These are phyloP conservation scores for Galemys pyrenaicus DNA, from an alignment of 2,113 vertebrate genomes.

Conservation along the genomic window DNA sequence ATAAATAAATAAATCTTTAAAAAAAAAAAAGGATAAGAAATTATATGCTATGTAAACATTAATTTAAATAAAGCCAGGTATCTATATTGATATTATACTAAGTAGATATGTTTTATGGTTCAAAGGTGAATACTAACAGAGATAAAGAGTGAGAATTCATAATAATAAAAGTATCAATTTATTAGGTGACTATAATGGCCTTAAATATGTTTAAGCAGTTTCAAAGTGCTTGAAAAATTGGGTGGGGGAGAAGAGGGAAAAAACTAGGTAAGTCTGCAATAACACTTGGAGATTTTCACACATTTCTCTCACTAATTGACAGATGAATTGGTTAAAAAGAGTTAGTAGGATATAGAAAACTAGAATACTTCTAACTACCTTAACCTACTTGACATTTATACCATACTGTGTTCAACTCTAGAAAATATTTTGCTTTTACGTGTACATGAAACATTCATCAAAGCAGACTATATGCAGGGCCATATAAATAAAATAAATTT, in stretches of 20 bases:
- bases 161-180: not conserved
- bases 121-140: not conserved
- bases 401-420: not conserved
- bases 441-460: not conserved
- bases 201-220: not conserved
- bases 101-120: not conserved
- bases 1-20: too few relatives aligned
- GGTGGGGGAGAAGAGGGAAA: not conserved
- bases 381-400: not conserved
- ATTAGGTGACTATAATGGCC: not conserved
- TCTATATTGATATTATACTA: not conserved
- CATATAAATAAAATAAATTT: conserved; percentile 1
- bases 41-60: not conserved
- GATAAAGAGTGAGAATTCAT: not conserved
- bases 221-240: not conserved
- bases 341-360: not conserved
- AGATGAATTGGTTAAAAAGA: too few relatives aligned
- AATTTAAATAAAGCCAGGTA: not conserved
- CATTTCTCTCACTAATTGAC: not conserved
- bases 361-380: not conserved
- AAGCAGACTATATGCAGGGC: not conserved
- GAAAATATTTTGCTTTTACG: not conserved
- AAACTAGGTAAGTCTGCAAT: not conserved
- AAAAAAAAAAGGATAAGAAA: not conserved
- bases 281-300: not conserved